A percentile compares a stretch with the other conserved stretches of the same genome.
These are phyloP conservation scores for Gnatocerus cornutus DNA, from an alignment of 2,888 invertebrate genomes.

Conservation along the genomic window DNA sequence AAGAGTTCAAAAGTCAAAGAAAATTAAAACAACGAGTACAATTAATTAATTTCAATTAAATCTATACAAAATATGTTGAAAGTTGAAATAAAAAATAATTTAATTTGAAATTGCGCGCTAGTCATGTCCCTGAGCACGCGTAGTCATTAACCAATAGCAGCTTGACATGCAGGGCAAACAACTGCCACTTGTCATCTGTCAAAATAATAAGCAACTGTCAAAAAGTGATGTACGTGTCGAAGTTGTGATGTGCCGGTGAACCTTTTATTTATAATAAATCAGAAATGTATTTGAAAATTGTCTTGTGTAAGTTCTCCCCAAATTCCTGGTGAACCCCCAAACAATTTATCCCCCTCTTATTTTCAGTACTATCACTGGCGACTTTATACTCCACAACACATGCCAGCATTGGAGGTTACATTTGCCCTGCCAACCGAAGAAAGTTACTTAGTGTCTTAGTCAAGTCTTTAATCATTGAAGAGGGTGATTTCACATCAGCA, in stretches of 20 bases:
- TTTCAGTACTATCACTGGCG: conserved; percentile 49
- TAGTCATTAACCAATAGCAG: no score
- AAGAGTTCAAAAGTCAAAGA: no score
- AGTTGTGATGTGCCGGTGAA: conserved; percentile 59
- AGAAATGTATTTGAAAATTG: conserved; percentile 50
- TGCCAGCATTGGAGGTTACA: conserved; percentile 68
- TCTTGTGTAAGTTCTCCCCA: conserved; percentile 52
- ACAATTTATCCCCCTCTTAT: not conserved
- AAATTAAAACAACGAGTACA: no score
- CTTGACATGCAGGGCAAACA: no score
- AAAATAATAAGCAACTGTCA: conserved; percentile 4
- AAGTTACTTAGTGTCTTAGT: conserved; percentile 63
- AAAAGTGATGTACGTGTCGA: conserved; percentile 56
- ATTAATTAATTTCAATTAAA: no score
- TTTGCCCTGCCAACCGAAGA: conserved; percentile 62
- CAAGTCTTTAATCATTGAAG: conserved; percentile 60
- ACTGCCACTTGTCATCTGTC: conserved; percentile 8
- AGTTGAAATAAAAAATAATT: no score
- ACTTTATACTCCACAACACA: conserved; percentile 52
- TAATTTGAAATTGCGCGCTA: no score
- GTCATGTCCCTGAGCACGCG: no score
- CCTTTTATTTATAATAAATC: conserved; percentile 33
- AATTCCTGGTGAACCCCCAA: not conserved
- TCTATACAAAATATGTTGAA: no score
- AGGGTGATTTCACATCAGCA: conserved; percentile 77